Conservation (phyloP, 2,888 invertebrate genomes). For the Drosophila siamana region DNA sequence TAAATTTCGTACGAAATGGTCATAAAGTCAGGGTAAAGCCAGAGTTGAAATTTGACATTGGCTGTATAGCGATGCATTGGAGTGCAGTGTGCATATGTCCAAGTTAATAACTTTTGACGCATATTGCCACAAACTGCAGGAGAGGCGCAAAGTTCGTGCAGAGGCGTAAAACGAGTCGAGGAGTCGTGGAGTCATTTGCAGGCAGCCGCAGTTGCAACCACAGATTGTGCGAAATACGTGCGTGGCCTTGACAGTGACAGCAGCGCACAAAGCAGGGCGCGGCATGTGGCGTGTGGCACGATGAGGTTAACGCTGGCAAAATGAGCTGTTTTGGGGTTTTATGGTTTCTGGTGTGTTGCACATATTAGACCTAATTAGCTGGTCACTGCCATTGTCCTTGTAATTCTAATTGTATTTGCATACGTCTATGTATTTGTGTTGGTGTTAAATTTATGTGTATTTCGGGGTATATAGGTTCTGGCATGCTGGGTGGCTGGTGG, state of each 20-base stretch:
- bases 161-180: neutral
- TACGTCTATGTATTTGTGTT: constrained; percentile 1
- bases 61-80: neutral
- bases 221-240: constrained; percentile 45
- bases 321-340: constrained; percentile 17
- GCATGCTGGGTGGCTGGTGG: constrained; percentile 92
- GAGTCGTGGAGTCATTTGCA: constrained; percentile 55
- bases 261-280: constrained; percentile 10
- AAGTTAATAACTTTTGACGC: constrained; percentile 69
- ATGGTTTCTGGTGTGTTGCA: constrained; percentile 14
- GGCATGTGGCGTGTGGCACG: neutral
- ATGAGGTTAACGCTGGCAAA: neutral
- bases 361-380: constrained; percentile 65
- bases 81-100: constrained; percentile 15
- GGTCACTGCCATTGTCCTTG: constrained; percentile 18
- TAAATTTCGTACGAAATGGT: constrained; percentile 13
- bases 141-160: neutral
- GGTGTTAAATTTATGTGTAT: constrained; percentile 2
- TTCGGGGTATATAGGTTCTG: constrained; percentile 86
- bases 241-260: constrained; percentile 74
- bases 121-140: constrained; percentile 55
- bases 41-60: neutral
- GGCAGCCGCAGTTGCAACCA: constrained; percentile 49
- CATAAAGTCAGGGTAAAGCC: neutral
- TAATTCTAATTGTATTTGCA: constrained; percentile 4